Conservation (phyloP, 2,888 invertebrate species). For the Panopea generosa region DNA sequence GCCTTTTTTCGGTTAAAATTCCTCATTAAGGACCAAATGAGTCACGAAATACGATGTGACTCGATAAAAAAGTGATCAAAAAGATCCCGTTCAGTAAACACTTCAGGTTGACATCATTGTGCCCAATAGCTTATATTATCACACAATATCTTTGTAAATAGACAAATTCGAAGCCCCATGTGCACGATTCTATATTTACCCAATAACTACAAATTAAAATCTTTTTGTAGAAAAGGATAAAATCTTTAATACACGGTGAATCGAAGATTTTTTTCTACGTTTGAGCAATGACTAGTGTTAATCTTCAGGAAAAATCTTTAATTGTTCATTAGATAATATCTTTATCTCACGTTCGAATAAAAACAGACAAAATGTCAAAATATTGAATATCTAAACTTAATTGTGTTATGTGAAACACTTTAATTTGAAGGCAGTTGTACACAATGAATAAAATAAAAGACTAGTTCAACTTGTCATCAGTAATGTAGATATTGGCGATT, state of each 20-base stretch:
- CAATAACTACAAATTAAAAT: not conserved
- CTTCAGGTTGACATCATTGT: too few relatives aligned
- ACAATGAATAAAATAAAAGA: not conserved
- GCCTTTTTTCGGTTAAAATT: constrained; percentile 14
- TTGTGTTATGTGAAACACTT: too few relatives aligned
- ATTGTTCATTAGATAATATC: constrained; percentile 28
- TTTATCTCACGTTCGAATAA: constrained; percentile 2
- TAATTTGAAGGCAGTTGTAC: too few relatives aligned
- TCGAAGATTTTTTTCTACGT: constrained; percentile 7
- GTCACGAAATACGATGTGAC: constrained; percentile 5
- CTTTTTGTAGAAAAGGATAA: not conserved
- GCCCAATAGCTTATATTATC: too few relatives aligned
- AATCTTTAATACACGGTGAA: not conserved
- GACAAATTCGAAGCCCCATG: not conserved
- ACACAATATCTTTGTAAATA: not conserved
- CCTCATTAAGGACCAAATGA: constrained; percentile 18
- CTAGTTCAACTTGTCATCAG: not conserved
- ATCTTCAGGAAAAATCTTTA: constrained; percentile 39
- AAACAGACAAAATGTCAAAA: not conserved
- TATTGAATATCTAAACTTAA: not conserved
- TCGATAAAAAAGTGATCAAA: constrained; percentile 10
- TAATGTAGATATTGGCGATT: constrained; percentile 9
- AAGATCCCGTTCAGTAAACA: constrained; percentile 14
- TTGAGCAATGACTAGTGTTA: constrained; percentile 25
- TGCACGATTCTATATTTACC: not conserved